A percentile compares a stretch with the other conserved stretches of the same genome.
Evolutionary conservation across 2,113 vertebrate genomes (phyloP).

Genomic region (Bufo bufo): DNA sequence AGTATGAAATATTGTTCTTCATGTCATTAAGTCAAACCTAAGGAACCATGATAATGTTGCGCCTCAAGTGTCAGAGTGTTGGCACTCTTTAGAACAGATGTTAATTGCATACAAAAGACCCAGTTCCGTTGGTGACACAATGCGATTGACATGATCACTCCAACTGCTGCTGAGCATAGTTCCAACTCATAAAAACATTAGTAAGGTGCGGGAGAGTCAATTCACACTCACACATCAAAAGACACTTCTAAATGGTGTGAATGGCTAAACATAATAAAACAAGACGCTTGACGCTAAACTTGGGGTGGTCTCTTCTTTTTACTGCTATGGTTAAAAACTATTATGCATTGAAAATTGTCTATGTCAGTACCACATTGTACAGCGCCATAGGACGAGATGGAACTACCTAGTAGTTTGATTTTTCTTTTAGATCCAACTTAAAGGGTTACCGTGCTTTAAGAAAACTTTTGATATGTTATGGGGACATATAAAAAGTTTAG

Average conservation of each 20-base stretch:
- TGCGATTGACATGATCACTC: constrained; percentile 38
- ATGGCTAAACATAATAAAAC: constrained; percentile 44
- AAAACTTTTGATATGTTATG: too few species aligned
- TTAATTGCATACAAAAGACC: constrained; percentile 46
- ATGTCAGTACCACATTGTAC: not conserved
- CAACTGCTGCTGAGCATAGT: constrained; percentile 55
- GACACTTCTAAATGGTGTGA: constrained; percentile 46
- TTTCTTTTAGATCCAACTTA: too few species aligned
- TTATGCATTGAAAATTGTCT: not conserved
- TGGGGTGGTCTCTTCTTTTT: not conserved
- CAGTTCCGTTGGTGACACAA: constrained; percentile 20
- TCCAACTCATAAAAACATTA: constrained; percentile 54
- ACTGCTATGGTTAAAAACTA: not conserved
- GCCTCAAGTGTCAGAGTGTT: not conserved
- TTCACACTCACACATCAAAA: constrained; percentile 51
- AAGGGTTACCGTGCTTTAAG: too few species aligned
- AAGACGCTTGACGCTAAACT: not conserved
- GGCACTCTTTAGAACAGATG: constrained; percentile 46
- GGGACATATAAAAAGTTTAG: too few species aligned
- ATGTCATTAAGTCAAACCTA: not conserved
- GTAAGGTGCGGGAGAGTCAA: constrained; percentile 46
- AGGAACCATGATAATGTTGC: not conserved
- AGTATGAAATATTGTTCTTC: not conserved
- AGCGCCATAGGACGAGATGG: not conserved
- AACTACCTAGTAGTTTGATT: not conserved